Evolutionary conservation across 2,797 vertebrate species (phyloP).

Genomic region (Cuculus canorus): DNA sequence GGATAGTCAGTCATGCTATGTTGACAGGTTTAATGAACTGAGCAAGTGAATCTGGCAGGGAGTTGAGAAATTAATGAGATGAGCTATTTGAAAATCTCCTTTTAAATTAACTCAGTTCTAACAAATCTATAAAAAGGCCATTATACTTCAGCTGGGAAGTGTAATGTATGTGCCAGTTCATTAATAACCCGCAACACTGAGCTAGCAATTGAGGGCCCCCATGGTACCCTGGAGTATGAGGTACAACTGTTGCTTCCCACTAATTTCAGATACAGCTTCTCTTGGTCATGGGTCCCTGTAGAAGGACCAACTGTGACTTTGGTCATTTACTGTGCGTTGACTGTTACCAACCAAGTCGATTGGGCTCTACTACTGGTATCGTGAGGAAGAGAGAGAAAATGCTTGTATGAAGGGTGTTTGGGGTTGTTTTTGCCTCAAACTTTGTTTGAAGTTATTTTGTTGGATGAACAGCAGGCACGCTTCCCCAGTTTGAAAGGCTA

Average conservation of each 20-base stretch:
- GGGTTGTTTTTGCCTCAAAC: too few species aligned
- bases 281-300: background rate
- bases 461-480: background rate
- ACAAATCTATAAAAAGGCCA: background rate
- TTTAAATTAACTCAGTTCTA: background rate
- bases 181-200: background rate
- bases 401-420: background rate
- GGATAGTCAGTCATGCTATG: background rate
- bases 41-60: background rate
- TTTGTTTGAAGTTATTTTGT: background rate
- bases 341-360: background rate
- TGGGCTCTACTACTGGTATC: background rate
- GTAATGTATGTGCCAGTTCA: background rate
- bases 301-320: background rate
- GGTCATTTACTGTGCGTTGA: background rate
- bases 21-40: background rate
- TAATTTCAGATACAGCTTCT: background rate
- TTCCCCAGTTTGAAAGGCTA: background rate
- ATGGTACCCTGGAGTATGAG: rapidly evolving
- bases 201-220: background rate
- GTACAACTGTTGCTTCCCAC: background rate
- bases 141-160: background rate
- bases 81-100: background rate
- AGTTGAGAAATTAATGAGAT: background rate
- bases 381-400: background rate